Evolutionary conservation across 1,140 invertebrate genomes (phyloP), one percentile per base, ranked within the genome.

Genomic region (Phenacoccus solenopsis): DNA sequence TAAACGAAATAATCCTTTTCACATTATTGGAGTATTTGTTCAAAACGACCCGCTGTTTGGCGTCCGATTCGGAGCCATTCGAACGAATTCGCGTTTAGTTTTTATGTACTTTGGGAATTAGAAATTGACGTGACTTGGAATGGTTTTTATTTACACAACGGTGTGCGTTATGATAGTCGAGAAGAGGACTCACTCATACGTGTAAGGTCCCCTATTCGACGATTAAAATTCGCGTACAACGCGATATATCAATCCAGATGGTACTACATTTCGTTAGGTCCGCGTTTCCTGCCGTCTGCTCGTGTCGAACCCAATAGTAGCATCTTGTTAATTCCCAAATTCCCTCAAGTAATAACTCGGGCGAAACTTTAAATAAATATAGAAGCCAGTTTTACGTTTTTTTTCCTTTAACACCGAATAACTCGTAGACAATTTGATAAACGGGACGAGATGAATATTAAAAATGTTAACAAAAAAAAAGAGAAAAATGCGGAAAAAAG

Each of bases 31-130:
- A n/a, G n/a, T n/a, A n/a, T n/a, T n/a, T n/a, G n/a, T n/a, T n/a
- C n/a, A n/a, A n/a, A n/a, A n/a, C n/a, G n/a, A n/a, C n/a, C n/a
- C n/a, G 20, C 38, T 49, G 12, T 49, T 49, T 49, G 20, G 20
- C 38, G 38, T n/a, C 20, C 38, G 12, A n/a, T 49, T 49, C 13
- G 20, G 20, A 16, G 20, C 20, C 20, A 49, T n/a, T 49, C 38
- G 38, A 2, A 49, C 38, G 5, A n/a, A n/a, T 49, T n/a, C 38
- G 13, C 38, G 20, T 49, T 49, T 49, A 49, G 12, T 49, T 49
- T 49, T 49, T n/a, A 49, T 49, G 38, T 49, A 49, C 38, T 49
- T 49, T 49, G 38, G 38, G 38, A 49, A 49, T 49, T 49, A 49
- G 38, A 49, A 49, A 49, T 49, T 49, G 38, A 49, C 38, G 38